These are phyloP conservation scores for Coenobita brevimanus DNA, from an alignment of 1,140 invertebrate genomes.

Conservation along the genomic window DNA sequence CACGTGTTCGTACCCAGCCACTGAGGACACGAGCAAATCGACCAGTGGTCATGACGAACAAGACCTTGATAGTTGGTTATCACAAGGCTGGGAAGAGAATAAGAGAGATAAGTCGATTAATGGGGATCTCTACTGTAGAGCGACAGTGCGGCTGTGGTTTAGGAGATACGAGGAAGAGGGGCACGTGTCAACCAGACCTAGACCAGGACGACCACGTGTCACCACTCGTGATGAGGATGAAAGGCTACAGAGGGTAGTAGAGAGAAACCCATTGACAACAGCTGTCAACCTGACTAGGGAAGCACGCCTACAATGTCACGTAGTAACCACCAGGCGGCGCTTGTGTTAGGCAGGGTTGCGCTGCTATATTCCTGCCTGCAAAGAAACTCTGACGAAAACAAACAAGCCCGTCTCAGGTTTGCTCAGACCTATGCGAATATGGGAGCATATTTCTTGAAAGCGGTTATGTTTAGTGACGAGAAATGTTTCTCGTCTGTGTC, in stretches of 20 bases:
- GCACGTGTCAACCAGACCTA: too few relatives aligned
- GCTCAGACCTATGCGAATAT: background rate
- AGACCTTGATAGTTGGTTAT: background rate
- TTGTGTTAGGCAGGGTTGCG: background rate
- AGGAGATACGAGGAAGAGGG: too few relatives aligned
- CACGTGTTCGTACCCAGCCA: too few relatives aligned
- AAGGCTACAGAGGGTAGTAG: background rate
- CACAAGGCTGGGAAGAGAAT: background rate
- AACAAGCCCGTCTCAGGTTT: background rate
- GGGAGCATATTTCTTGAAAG: background rate
- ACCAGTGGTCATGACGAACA: background rate
- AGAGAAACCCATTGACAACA: background rate
- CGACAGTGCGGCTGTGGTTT: background rate
- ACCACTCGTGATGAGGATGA: background rate
- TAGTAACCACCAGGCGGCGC: background rate
- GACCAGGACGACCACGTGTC: background rate
- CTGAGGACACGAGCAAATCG: background rate
- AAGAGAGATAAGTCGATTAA: background rate
- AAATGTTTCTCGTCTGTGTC: background rate
- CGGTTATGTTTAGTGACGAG: background rate
- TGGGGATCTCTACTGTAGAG: constrained; percentile 15
- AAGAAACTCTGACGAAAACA: background rate
- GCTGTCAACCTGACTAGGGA: background rate
- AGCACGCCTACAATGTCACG: background rate
- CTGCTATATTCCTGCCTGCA: background rate